Evolutionary conservation across 1,140 invertebrate genomes (phyloP), one percentile per base, ranked within the genome.

Genomic region (Antheraea mylitta): DNA sequence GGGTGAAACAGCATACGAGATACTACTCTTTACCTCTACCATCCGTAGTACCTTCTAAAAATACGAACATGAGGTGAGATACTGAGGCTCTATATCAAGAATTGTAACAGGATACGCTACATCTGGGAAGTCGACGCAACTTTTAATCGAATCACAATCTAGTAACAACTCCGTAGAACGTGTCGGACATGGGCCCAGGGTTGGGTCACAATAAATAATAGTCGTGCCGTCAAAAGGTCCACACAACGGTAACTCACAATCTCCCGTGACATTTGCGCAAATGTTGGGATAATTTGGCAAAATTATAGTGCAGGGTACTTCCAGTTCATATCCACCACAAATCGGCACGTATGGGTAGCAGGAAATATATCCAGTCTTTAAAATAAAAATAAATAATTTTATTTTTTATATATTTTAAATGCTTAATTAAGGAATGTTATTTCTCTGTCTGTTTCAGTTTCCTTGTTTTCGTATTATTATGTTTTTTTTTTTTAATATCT

Each of bases 31-130:
- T n/a, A n/a, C n/a, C n/a, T n/a, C n/a, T n/a, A n/a, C n/a, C n/a
- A n/a, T n/a, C n/a, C n/a, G n/a, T n/a, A n/a, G n/a, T n/a, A n/a
- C n/a, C n/a, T n/a, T 30, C 58, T 60, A 60, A 60, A 9, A 8
- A 9, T 4, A 18, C 18, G 9, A 18, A 18, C 58, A 30, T 18
- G 11, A 48, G 13, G 45, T 48, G 13, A 48, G 13, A 58, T 68
- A 82, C 16, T 75, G 82, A 0, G 82, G 81, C 16, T 72, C 79
- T 16, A 76, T 71, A 18, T 81, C 82, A 5, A 70, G 64, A 0
- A 75, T 66, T 0, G 73, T 68, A 16, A 75, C 18, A 4, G 82
- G 81, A 62, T 83, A 86, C 7, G 78, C 75, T 0, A 83, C 82
- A 59, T 85, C 81, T 0, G 84, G 81, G 65, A 81, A 86, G 53